Evolutionary conservation across 2,113 vertebrate genomes (phyloP), one percentile per base, ranked within the genome.

Genomic region (Damaliscus lunatus): DNA sequence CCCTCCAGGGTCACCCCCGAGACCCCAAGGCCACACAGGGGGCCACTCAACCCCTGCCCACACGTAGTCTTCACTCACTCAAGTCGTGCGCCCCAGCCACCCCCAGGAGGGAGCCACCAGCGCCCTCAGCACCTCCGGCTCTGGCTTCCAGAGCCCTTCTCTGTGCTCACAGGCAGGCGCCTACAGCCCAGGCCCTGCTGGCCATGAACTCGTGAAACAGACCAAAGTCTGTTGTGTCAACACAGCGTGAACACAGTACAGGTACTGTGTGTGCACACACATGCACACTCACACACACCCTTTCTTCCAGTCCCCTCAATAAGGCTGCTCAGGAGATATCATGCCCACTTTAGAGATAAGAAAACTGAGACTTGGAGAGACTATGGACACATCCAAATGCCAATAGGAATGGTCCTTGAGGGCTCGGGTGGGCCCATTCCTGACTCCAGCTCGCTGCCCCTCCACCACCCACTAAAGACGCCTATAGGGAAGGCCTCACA

Each of bases 121-220:
- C 2, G 1, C 12, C 48, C 89, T 67, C 23, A 13, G 12, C 33
- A 40, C 4, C 12, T 0, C 50, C 1, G 0, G 62, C 36, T 67
- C 36, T 43, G 14, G 6, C 16, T 29, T n/a, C 36, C 13, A 1
- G 5, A 31, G 27, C 23, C 7, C 8, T 27, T n/a, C 14, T 40
- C 55, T 2, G 5, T 3, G 64, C 36, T 81, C 53, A 27, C 3
- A 0, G 57, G 43, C 57, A 33, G 17, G 43, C 4, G 40, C 64
- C n/a, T 15, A 53, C 53, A 27, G 31, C 50, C 36, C 4, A 19
- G 25, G 46, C 21, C 55, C 15, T 53, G 0, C 60, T 29, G 52
- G 17, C 78, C 78, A 19, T 52, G 78, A 71, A 52, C 29, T 43
- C 46, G 2, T 21, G 14, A n/a, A 84, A 40, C 89, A 92, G 71